phyloP scores from a whole-genome alignment of 2,888 invertebrate genomes.

The Cheilosia impressa region DNA sequence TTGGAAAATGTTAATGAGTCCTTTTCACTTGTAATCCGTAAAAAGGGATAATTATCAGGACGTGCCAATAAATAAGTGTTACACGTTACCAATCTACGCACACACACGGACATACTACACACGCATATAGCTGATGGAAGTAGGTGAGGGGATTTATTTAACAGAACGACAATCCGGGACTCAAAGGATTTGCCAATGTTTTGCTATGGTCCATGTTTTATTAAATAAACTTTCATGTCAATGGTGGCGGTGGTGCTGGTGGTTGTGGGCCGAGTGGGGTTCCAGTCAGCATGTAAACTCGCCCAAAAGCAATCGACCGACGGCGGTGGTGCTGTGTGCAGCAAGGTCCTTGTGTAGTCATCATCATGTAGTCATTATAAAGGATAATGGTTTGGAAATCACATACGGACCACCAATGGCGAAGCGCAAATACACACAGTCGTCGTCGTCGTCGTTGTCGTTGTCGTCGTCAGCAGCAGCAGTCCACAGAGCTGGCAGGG shows the following conservation, averaged over 20 bases:
- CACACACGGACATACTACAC: background rate
- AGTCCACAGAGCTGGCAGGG: conserved; percentile 1
- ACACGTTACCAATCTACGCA: conserved; percentile 20
- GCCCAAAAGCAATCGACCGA: conserved; percentile 54
- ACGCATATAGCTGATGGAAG: background rate
- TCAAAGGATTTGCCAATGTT: conserved; percentile 72
- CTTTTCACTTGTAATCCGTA: conserved; percentile 50
- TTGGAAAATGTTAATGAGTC: conserved; percentile 72
- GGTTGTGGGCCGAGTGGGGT: background rate
- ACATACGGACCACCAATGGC: conserved; percentile 64
- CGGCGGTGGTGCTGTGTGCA: background rate
- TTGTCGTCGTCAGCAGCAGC: too few relatives aligned
- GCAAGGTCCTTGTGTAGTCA: conserved; percentile 48
- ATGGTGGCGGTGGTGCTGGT: background rate
- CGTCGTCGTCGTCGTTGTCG: background rate
- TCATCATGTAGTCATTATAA: conserved; percentile 75
- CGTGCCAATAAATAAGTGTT: conserved; percentile 68
- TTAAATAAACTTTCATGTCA: conserved; percentile 66
- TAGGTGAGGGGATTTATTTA: conserved; percentile 43
- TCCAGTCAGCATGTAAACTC: conserved; percentile 58
- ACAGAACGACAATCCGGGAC: conserved; percentile 56
- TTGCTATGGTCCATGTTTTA: conserved; percentile 63
- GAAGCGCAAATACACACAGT: conserved; percentile 12
- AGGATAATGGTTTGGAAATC: conserved; percentile 73
- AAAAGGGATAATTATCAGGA: conserved; percentile 56